Evolutionary conservation across 2,113 vertebrate species (phyloP).

Genomic region (Rhinoderma darwinii): DNA sequence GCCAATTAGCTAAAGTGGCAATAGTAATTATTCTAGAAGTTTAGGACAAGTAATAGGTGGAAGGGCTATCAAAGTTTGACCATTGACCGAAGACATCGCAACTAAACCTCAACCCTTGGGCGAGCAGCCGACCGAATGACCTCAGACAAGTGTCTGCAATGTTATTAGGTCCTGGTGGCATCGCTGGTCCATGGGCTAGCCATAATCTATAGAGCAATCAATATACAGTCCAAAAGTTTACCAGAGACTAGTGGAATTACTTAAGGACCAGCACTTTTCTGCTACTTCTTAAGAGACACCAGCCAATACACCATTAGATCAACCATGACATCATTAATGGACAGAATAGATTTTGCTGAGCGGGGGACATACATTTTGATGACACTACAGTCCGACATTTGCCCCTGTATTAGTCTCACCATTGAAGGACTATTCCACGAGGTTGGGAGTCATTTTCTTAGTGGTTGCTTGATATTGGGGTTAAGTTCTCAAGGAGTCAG

Average conservation of each 20-base stretch:
- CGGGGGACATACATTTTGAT: too few species aligned
- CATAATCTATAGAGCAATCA: not conserved
- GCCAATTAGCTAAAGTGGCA: conserved; percentile 22
- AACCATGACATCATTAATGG: not conserved
- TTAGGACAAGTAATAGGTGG: not conserved
- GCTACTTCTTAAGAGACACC: not conserved
- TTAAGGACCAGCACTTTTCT: not conserved
- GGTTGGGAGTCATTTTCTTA: not conserved
- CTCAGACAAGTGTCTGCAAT: not conserved
- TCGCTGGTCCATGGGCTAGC: not conserved
- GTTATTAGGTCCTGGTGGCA: not conserved
- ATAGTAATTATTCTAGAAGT: not conserved
- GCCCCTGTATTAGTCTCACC: not conserved
- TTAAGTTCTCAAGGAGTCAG: not conserved
- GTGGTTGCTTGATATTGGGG: not conserved
- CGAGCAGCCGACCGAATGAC: not conserved
- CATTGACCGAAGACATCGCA: not conserved
- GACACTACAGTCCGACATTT: not conserved
- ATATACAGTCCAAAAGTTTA: not conserved
- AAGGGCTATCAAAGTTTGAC: too few species aligned
- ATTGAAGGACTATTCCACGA: not conserved
- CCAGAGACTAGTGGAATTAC: not conserved
- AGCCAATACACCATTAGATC: not conserved
- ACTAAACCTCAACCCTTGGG: not conserved
- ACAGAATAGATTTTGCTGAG: not conserved